Evolutionary conservation across 2,797 vertebrate species (phyloP).

Genomic region (Pangasius mekongensis): DNA sequence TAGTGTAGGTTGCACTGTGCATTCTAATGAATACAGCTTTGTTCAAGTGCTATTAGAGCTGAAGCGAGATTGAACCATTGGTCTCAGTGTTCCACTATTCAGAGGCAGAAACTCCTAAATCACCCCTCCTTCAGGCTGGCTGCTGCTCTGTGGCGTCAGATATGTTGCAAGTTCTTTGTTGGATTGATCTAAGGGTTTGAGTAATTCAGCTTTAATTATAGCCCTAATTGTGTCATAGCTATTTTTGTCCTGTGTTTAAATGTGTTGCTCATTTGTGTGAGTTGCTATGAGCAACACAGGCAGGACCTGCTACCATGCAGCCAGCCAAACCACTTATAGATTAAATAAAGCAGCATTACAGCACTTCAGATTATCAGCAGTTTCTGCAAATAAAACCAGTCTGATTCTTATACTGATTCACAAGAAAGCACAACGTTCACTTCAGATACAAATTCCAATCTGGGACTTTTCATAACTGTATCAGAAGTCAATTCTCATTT

Average conservation of each 20-base stretch:
- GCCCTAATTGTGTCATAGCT: constrained; percentile 23
- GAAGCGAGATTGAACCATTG: not conserved
- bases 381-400: too few relatives aligned
- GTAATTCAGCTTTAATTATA: constrained; percentile 47
- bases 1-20: not conserved
- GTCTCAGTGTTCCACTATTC: not conserved
- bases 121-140: not conserved
- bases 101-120: not conserved
- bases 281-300: constrained; percentile 35
- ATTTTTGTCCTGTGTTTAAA: constrained; percentile 41
- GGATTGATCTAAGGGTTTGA: constrained; percentile 24
- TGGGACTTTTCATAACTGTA: not conserved
- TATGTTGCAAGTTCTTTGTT: constrained; percentile 30
- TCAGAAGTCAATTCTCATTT: not conserved
- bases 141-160: constrained; percentile 27
- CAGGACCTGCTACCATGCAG: constrained; percentile 4
- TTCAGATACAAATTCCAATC: not conserved
- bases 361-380: not conserved
- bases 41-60: not conserved
- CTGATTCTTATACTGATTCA: not conserved
- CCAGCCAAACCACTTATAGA: not conserved
- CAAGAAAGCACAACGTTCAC: not conserved
- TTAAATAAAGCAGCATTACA: not conserved
- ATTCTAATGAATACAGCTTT: not conserved
- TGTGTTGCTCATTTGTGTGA: constrained; percentile 21